Evolutionary conservation across 2,113 vertebrate genomes (phyloP), one percentile per base, ranked within the genome.

Genomic region (Gavialis gangeticus): DNA sequence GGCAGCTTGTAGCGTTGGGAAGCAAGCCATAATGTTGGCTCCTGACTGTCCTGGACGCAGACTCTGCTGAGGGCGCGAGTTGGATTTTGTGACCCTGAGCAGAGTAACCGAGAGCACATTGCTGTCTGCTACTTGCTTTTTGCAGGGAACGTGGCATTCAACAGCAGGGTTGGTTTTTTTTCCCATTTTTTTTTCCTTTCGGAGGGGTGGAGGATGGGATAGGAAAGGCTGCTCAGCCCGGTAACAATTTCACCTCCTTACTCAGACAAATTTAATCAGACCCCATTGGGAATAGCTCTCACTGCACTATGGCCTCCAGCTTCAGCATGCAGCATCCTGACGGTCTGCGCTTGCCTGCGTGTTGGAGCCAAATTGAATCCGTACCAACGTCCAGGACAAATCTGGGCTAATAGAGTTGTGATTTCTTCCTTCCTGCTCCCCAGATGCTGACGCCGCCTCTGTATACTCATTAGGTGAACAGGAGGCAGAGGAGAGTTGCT

Each of bases 341-440:
- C 10, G 0, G 12, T 79, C 90, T 3, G 64, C 4, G 7, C 91
- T 16, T 10, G 75, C 0, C 57, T 2, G 2, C 14, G 55, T 22
- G 21, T 0, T 0, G 0, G 81, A 66, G 58, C 79, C 67, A 78
- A 2, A 2, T 16, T 24, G 57, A n/a, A 71, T 84, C 84, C 88
- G 3, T 11, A 6, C 34, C 24, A 88, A 90, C 79, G 10, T 85
- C 92, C 79, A 62, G 95, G 85, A 95, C 92, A 75, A 85, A 96
- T 82, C 92, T 64, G 77, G 92, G 88, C 89, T 96, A 95, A 96
- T 92, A 87, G 83, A 86, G 62, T 28, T 85, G 77, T 95, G n/a
- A 93, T 95, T 88, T 28, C 92, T 92, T 95, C 94, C 90, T 95
- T 93, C 91, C 95, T 96, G 96, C 94, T 85, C 89, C 94, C 90